Evolutionary conservation across 2,888 invertebrate genomes (phyloP).

Genomic region (Ellobium chinense): DNA sequence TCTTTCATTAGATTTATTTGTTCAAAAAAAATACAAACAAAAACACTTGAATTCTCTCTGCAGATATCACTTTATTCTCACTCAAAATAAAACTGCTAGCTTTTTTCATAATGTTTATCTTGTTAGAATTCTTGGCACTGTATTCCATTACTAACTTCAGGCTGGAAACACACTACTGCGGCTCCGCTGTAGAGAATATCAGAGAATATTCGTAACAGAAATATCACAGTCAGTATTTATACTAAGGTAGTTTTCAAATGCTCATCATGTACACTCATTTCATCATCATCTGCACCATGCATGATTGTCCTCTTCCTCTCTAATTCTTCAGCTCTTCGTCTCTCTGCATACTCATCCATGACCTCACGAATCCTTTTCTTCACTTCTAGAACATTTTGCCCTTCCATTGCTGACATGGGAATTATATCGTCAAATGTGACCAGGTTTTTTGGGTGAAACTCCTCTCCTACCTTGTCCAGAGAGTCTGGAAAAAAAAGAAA

Average conservation of each 20-base stretch:
- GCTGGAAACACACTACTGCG: no score
- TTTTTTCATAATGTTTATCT: no score
- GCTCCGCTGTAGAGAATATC: not conserved
- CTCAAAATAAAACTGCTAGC: no score
- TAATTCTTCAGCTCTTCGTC: slow-evolving; percentile 40
- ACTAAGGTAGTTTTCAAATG: slow-evolving; percentile 30
- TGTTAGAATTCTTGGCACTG: no score
- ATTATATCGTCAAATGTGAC: slow-evolving; percentile 88
- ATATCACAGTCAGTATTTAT: not conserved
- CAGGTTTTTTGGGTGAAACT: slow-evolving; percentile 84
- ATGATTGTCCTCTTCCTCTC: slow-evolving; percentile 30
- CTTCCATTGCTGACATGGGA: slow-evolving; percentile 81
- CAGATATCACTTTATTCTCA: no score
- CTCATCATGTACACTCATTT: not conserved
- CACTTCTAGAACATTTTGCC: slow-evolving; percentile 56
- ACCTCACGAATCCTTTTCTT: slow-evolving; percentile 65
- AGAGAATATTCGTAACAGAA: not conserved
- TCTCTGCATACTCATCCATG: slow-evolving; percentile 70
- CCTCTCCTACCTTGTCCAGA: slow-evolving; percentile 82
- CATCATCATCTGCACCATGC: slow-evolving; percentile 14
- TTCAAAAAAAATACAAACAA: no score
- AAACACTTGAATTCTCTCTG: no score
- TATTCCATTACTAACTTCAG: no score
- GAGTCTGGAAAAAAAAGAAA: slow-evolving; percentile 59
- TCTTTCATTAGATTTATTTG: no score